Conservation (phyloP, 2,797 vertebrate species). For the Gephyroberyx darwinii region DNA sequence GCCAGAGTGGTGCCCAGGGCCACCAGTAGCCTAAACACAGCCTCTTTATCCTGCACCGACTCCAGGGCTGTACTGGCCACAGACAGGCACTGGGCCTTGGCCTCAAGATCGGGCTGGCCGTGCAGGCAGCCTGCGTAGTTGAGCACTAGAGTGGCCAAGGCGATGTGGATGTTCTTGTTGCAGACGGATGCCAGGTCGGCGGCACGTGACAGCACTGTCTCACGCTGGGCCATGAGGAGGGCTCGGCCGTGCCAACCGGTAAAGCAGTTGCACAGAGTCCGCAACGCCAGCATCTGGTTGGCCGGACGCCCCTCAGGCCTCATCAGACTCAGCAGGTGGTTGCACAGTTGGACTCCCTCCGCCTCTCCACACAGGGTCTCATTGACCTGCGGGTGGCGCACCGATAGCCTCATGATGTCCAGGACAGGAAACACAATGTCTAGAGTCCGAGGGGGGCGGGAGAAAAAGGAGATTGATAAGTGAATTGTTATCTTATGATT, state of each 20-base stretch:
- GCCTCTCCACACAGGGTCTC: constrained; percentile 92
- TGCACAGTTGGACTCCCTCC: constrained; percentile 88
- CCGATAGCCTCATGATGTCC: constrained; percentile 94
- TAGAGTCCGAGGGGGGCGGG: constrained; percentile 57
- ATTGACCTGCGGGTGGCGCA: constrained; percentile 93
- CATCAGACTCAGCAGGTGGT: constrained; percentile 91
- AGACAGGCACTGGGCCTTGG: constrained; percentile 96
- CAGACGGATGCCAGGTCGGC: constrained; percentile 86
- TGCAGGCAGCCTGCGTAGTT: constrained; percentile 94
- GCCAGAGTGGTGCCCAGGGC: constrained; percentile 94
- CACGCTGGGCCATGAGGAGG: constrained; percentile 92
- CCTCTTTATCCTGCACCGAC: constrained; percentile 95
- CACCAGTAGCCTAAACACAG: constrained; percentile 96
- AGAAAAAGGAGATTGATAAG: neutral
- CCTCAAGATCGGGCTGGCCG: constrained; percentile 89
- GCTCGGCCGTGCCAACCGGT: constrained; percentile 84
- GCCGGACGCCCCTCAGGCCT: constrained; percentile 89
- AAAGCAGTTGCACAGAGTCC: constrained; percentile 98
- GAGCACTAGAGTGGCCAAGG: constrained; percentile 92
- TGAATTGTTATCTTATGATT: neutral
- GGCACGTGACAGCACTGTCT: constrained; percentile 88
- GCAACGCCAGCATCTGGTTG: constrained; percentile 95
- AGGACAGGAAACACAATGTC: constrained; percentile 97
- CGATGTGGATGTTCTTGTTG: constrained; percentile 97
- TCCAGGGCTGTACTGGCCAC: constrained; percentile 93